Evolutionary conservation across 2,888 invertebrate species (phyloP).

Genomic region (Exephanes ischioxanthus): DNA sequence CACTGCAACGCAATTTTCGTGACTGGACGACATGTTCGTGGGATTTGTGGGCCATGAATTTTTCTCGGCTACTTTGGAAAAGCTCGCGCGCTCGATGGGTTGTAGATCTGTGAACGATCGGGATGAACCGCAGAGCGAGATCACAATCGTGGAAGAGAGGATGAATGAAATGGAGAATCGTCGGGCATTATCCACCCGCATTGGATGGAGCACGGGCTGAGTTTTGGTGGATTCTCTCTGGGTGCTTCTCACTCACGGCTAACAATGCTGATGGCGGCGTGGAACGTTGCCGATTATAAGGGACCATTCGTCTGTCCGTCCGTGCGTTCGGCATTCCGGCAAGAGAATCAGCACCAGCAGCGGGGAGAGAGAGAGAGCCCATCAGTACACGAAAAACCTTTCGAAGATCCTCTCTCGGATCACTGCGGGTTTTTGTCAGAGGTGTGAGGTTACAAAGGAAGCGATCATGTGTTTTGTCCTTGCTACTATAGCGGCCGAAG

Average conservation of each 20-base stretch:
- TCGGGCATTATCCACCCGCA: slow-evolving; percentile 41
- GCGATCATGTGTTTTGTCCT: slow-evolving; percentile 80
- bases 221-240: neutral
- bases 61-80: slow-evolving; percentile 20
- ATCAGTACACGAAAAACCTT: slow-evolving; percentile 73
- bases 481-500: slow-evolving; percentile 47
- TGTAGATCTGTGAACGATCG: slow-evolving; percentile 38
- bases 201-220: slow-evolving; percentile 36
- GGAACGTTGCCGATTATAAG: slow-evolving; percentile 80
- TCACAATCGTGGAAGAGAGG: slow-evolving; percentile 58
- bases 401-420: slow-evolving; percentile 70
- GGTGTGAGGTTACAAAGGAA: slow-evolving; percentile 83
- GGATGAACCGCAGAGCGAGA: slow-evolving; percentile 48
- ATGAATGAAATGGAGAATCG: slow-evolving; percentile 41
- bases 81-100: slow-evolving; percentile 4
- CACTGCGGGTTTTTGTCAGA: slow-evolving; percentile 78
- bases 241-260: slow-evolving; percentile 14
- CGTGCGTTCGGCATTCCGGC: slow-evolving; percentile 72
- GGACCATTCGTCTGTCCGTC: slow-evolving; percentile 68
- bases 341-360: slow-evolving; percentile 62
- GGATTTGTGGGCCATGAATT: slow-evolving; percentile 34
- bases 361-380: slow-evolving; percentile 35
- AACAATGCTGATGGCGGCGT: slow-evolving; percentile 67
- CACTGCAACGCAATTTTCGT: slow-evolving; percentile 74
- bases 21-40: slow-evolving; percentile 73